Percentiles rank a stretch among this genome's conserved stretches.
These are phyloP conservation scores for Festucalex cinctus DNA, from an alignment of 2,113 vertebrate species.

Conservation along the genomic window DNA sequence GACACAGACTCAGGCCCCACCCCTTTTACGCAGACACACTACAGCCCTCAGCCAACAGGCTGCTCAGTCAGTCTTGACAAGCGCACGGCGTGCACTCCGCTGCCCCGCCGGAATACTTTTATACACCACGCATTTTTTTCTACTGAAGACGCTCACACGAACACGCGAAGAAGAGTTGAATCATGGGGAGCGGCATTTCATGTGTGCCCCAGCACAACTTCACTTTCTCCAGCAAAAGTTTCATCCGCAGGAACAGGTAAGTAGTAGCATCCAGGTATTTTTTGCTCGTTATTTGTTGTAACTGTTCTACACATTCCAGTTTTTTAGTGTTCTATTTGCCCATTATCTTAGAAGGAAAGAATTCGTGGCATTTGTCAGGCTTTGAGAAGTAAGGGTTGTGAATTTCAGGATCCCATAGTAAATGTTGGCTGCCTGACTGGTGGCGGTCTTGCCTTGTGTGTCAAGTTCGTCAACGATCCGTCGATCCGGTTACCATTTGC, in stretches of 20 bases:
- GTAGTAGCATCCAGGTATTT: constrained; percentile 8
- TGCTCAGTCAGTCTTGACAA: constrained; percentile 56
- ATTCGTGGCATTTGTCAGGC: constrained; percentile 47
- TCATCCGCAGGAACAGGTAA: constrained; percentile 79
- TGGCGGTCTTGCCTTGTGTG: constrained; percentile 45
- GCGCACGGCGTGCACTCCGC: constrained; percentile 31
- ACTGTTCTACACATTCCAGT: constrained; percentile 15
- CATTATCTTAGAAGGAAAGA: constrained; percentile 33
- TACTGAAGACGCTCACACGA: not conserved
- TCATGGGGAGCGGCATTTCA: constrained; percentile 78
- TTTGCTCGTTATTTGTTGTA: constrained; percentile 8
- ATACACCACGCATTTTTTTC: constrained; percentile 27
- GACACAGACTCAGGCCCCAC: constrained; percentile 44
- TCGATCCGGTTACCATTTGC: constrained; percentile 57
- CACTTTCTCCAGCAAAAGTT: constrained; percentile 76
- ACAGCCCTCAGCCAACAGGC: constrained; percentile 44
- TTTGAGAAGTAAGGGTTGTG: constrained; percentile 47
- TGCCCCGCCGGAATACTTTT: constrained; percentile 59
- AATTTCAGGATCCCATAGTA: constrained; percentile 48
- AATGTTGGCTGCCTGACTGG: constrained; percentile 10
- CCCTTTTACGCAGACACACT: constrained; percentile 57
- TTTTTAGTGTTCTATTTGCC: constrained; percentile 22
- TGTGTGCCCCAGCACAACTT: constrained; percentile 78
- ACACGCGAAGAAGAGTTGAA: constrained; percentile 30
- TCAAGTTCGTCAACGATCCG: constrained; percentile 53